A percentile compares a stretch with the other conserved stretches of the same genome.
These are phyloP conservation scores for Sturnira hondurensis DNA, from an alignment of 2,113 vertebrate species.

Conservation along the genomic window DNA sequence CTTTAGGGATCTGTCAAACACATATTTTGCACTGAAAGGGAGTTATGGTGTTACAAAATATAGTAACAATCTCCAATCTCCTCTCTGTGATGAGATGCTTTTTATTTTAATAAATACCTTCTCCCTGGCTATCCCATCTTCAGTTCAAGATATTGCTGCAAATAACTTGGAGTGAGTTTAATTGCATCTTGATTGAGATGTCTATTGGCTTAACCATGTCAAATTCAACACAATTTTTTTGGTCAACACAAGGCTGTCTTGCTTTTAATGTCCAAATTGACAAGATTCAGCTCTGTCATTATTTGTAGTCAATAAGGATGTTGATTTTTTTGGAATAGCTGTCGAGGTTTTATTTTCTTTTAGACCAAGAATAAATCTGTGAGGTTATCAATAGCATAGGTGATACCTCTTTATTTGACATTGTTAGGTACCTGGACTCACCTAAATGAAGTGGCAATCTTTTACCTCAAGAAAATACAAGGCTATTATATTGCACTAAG, in stretches of 20 bases:
- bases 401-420: neutral
- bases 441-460: neutral
- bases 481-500: neutral
- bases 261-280: neutral
- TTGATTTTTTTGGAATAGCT: neutral
- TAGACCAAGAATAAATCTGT: neutral
- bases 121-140: neutral
- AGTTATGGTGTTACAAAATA: neutral
- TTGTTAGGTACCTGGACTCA: neutral
- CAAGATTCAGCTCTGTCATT: neutral
- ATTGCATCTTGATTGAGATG: neutral
- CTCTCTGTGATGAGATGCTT: neutral
- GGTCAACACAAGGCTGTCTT: neutral
- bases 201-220: neutral
- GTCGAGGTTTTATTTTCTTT: neutral
- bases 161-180: neutral
- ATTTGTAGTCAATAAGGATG: neutral
- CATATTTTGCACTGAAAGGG: neutral
- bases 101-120: conserved; percentile 36
- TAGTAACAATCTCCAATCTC: neutral
- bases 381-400: neutral
- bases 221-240: neutral
- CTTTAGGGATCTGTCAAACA: neutral
- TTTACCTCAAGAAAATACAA: neutral
- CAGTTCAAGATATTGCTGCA: neutral